Base-by-base conservation (phyloP, 2,888 invertebrate genomes). In the Caenorhabditis afra region DNA sequence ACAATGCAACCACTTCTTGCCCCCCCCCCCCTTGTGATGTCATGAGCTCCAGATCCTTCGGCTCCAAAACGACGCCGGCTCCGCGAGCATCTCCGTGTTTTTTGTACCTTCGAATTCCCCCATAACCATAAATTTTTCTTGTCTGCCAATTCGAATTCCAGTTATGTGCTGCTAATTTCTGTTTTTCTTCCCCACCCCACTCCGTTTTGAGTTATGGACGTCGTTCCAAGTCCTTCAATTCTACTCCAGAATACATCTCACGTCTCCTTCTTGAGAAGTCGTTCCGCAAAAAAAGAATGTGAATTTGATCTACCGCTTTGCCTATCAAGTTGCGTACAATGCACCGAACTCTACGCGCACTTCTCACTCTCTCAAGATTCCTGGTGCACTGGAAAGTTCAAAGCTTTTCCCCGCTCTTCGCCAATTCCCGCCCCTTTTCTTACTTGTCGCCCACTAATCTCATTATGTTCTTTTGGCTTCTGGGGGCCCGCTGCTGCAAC, bases 1-100 rank as follows among this genome's bases (percentile, higher is more conserved):
- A 59, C 49, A 52, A 52, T 58, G 22, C 49, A 62, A 45, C 50
- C 20, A 11, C 37, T 37, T 16, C 47, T 47, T n/a, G n/a, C n/a
- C 47, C 22, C 23, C 29, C 1, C 23, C 16, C n/a, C 1, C 37
- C 37, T 66, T 65, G 55, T 57, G 66, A 66, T 66, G 66, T 66
- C 66, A 66, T 29, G 49, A 16, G 8, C 41, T 11, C 12, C 14
- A 37, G 5, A 37, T 37, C 11, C 7, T 37, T 5, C 37, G 11
- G 37, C 11, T 37, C 37, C 37, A 37, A 37, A 37, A 37, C n/a
- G n/a, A n/a, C n/a, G n/a, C n/a, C n/a, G n/a, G n/a, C n/a, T n/a
- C n/a, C n/a, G n/a, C n/a, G n/a, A n/a, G n/a, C n/a, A n/a, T n/a
- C n/a, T n/a, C n/a, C n/a, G n/a, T n/a, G n/a, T n/a, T n/a, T n/a